Conservation (phyloP, 1,140 invertebrate genomes). For the Caenorhabditis latens region DNA sequence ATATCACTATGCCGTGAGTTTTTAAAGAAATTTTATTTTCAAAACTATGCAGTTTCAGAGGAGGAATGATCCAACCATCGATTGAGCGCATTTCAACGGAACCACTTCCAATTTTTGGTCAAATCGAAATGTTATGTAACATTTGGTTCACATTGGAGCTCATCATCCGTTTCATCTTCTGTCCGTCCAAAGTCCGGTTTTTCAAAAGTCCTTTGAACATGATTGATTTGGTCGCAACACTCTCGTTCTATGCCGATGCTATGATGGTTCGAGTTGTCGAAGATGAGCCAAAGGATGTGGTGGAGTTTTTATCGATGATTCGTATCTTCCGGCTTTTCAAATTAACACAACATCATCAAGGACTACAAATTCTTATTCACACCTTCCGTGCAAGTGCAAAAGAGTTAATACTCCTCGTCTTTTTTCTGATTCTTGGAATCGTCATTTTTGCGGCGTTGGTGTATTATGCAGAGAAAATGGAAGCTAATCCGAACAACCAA, state of each 20-base stretch:
- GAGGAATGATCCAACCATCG: slow-evolving; percentile 82
- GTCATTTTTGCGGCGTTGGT: slow-evolving; percentile 96
- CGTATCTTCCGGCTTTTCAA: slow-evolving; percentile 96
- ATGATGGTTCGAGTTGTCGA: slow-evolving; percentile 81
- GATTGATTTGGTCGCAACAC: slow-evolving; percentile 90
- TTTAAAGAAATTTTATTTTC: neutral
- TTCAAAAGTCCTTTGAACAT: slow-evolving; percentile 89
- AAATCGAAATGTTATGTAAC: slow-evolving; percentile 92
- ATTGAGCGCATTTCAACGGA: slow-evolving; percentile 92
- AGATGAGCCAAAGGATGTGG: slow-evolving; percentile 83
- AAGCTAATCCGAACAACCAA: slow-evolving; percentile 70
- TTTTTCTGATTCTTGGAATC: slow-evolving; percentile 92
- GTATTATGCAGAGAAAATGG: slow-evolving; percentile 93
- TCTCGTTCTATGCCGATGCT: slow-evolving; percentile 90
- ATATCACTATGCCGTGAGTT: slow-evolving; percentile 58
- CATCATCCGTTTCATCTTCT: slow-evolving; percentile 86
- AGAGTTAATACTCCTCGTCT: slow-evolving; percentile 89
- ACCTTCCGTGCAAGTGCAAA: slow-evolving; percentile 96
- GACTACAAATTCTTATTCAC: slow-evolving; percentile 96
- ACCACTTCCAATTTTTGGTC: slow-evolving; percentile 89
- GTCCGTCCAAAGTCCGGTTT: slow-evolving; percentile 90
- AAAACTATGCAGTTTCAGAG: neutral
- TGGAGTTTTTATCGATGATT: slow-evolving; percentile 98
- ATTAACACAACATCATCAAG: slow-evolving; percentile 94
- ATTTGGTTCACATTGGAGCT: slow-evolving; percentile 97